A percentile compares a stretch with the other conserved stretches of the same genome.
Conservation (phyloP, 2,797 vertebrate species). For the Acridotheres tristis region DNA sequence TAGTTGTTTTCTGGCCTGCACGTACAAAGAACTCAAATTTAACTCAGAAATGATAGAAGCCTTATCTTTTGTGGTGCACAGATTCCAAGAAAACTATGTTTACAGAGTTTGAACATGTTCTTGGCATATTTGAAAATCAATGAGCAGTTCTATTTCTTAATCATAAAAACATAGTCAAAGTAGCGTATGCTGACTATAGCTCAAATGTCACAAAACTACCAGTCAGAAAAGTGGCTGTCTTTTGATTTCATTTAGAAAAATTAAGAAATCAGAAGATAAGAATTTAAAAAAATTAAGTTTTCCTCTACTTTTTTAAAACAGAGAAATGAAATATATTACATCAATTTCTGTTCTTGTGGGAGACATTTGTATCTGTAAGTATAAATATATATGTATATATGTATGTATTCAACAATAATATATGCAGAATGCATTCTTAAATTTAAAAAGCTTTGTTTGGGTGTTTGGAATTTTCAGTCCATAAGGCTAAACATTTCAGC, state of each 20-base stretch:
- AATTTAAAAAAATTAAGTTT: not conserved
- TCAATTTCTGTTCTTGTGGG: not conserved
- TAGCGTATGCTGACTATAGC: not conserved
- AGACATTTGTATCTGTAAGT: not conserved
- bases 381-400: not conserved
- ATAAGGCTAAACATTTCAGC: not conserved
- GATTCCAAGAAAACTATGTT: not conserved
- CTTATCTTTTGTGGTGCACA: not conserved
- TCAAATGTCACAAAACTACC: not conserved
- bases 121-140: not conserved
- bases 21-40: not conserved
- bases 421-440: not conserved
- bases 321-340: not conserved
- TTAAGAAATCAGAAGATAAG: not conserved
- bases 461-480: not conserved
- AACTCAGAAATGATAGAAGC: not conserved
- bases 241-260: not conserved
- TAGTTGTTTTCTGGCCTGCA: not conserved
- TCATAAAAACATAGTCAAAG: not conserved
- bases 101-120: not conserved
- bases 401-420: not conserved
- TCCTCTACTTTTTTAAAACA: not conserved
- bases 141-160: not conserved
- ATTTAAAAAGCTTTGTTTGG: not conserved
- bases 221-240: not conserved